phyloP scores from a whole-genome alignment of 2,797 vertebrate species.

The Periparus ater region DNA sequence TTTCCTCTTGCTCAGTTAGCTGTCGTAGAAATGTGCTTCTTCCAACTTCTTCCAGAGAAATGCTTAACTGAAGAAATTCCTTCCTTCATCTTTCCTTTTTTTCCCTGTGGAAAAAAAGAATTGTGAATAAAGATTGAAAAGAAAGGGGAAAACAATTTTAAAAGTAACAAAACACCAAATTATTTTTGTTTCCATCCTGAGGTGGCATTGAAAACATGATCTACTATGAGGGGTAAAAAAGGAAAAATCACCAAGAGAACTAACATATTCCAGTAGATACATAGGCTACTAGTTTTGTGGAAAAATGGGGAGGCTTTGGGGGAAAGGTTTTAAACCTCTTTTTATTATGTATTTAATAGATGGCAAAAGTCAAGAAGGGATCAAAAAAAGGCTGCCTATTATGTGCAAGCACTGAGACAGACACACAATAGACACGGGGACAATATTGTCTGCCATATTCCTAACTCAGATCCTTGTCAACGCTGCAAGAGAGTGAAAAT shows the following conservation, averaged over 20 bases:
- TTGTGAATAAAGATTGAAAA: not conserved
- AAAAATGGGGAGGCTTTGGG: accelerated
- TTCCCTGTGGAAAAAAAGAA: not conserved
- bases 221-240: not conserved
- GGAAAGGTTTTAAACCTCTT: not conserved
- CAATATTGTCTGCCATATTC: not conserved
- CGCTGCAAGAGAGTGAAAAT: not conserved
- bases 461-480: not conserved
- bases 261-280: not conserved
- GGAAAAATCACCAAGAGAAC: not conserved
- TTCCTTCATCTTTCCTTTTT: not conserved
- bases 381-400: not conserved
- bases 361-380: not conserved
- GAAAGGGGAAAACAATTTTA: not conserved
- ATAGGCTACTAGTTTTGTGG: not conserved
- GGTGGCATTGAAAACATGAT: not conserved
- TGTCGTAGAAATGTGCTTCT: not conserved
- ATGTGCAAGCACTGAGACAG: not conserved
- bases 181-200: not conserved
- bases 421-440: not conserved
- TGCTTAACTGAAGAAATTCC: not conserved
- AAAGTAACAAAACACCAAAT: not conserved
- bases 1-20: not conserved
- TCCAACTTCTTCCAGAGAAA: not conserved
- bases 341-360: not conserved